phyloP scores from a whole-genome alignment of 1,140 invertebrate genomes.

The Marisa cornuarietis region DNA sequence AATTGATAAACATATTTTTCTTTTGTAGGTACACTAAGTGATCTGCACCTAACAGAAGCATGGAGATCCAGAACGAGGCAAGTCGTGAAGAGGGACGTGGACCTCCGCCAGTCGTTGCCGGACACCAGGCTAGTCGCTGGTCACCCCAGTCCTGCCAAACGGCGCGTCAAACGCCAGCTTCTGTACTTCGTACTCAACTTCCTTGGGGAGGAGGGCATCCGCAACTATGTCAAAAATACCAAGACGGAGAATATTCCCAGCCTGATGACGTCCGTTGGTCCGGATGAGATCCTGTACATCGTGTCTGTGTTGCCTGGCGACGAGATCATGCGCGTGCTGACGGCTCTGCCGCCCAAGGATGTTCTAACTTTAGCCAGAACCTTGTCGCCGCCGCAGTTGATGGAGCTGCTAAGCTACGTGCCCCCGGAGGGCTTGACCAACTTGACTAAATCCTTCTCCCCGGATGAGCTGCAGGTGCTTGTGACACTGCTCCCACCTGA shows the following conservation, averaged over 20 bases:
- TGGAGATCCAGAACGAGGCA: not conserved
- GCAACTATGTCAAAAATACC: constrained; percentile 19
- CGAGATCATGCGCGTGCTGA: constrained; percentile 24
- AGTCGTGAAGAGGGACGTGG: not conserved
- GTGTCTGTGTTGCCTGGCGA: constrained; percentile 1
- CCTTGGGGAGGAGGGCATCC: constrained; percentile 10
- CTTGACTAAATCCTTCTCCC: constrained; percentile 12
- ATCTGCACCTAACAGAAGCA: not conserved
- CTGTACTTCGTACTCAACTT: constrained; percentile 18
- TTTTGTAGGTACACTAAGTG: not conserved
- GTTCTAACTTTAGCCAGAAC: not conserved
- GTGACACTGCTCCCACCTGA: constrained; percentile 11
- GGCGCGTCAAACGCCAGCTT: constrained; percentile 1
- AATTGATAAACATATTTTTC: not conserved
- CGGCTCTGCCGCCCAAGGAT: constrained; percentile 5
- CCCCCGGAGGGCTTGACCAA: constrained; percentile 13
- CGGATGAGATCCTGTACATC: constrained; percentile 25
- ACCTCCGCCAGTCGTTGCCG: not conserved
- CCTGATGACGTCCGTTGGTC: constrained; percentile 11
- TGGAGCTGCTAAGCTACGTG: constrained; percentile 19
- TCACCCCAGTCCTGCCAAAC: not conserved
- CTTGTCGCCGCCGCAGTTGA: constrained; percentile 13
- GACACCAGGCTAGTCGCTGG: not conserved
- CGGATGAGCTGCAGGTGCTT: constrained; percentile 19
- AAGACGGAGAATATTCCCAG: constrained; percentile 17